A percentile compares a stretch with the other conserved stretches of the same genome.
phyloP scores from a whole-genome alignment of 2,113 vertebrate genomes.

The Apeltes quadracus region DNA sequence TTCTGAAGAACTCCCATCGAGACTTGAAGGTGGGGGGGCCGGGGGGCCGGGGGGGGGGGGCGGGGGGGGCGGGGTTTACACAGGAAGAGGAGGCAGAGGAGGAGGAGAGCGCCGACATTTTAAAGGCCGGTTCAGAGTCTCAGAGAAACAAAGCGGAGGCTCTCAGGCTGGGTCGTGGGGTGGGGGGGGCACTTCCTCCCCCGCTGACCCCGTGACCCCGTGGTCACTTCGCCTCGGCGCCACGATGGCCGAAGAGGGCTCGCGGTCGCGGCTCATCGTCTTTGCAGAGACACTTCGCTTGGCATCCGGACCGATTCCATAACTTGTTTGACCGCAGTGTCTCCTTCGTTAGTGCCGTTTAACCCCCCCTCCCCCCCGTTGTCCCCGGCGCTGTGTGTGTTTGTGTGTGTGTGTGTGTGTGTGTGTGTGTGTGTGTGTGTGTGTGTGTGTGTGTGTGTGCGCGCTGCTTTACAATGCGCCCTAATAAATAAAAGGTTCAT shows the following conservation, averaged over 20 bases:
- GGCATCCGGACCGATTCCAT: no score
- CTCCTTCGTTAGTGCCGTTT: slow-evolving; percentile 13
- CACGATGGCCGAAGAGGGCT: no score
- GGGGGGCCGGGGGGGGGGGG: no score
- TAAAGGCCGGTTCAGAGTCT: slow-evolving; percentile 19
- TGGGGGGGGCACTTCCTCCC: no score
- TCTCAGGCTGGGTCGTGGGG: slow-evolving; percentile 28
- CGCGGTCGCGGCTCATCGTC: no score
- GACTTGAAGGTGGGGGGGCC: slow-evolving; percentile 37
- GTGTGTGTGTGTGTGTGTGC: not conserved
- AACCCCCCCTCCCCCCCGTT: not conserved
- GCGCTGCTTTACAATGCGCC: not conserved
- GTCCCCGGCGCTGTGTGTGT: no score
- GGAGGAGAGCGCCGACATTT: slow-evolving; percentile 18
- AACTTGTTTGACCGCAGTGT: no score
- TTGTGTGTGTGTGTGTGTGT: not conserved
- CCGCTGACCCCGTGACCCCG: no score
- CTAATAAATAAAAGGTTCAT: slow-evolving; percentile 39
- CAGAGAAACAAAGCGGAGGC: slow-evolving; percentile 7
- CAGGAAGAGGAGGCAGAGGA: slow-evolving; percentile 41
- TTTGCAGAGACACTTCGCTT: no score
- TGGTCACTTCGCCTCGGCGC: no score
- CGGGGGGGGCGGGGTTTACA: not conserved
- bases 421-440: not conserved
- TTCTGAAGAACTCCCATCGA: slow-evolving; percentile 63